Base-by-base conservation (phyloP, 2,113 vertebrate genomes). In the Excalfactoria chinensis region DNA sequence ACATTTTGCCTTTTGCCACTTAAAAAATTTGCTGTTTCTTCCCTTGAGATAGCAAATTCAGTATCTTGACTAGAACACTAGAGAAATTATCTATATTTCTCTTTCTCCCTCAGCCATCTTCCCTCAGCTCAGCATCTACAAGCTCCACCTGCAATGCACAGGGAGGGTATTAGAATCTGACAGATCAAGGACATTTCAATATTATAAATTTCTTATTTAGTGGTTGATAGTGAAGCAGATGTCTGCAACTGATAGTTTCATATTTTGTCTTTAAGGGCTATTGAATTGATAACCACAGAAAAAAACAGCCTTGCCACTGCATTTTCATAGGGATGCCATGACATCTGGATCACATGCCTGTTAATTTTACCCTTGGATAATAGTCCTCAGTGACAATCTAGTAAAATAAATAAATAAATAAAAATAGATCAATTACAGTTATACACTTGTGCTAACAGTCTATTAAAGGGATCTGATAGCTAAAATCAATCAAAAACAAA, bases 191-290 rank as follows among this genome's bases (percentile, higher is more conserved):
- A 53, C 64, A 71, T 37, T 5, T 72, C 84, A n/a, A 34, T 62
- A 53, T 86, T 66, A 68, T 44, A 84, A 58, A 92, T 53, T 66
- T 67, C 56, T 91, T 91, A 89, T 87, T 86, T 86, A 53, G 21
- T 78, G 11, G 8, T 23, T 75, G 28, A 37, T 48, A 55, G 20
- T 35, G 34, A 84, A 88, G 34, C 76, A 90, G 86, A 90, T 78
- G 79, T 7, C 41, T 68, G 48, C 48, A 90, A 44, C 63, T 69
- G 20, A 88, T 48, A 26, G 14, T 37, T 78, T 64, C 46, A 75
- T 86, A 86, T 81, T 90, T 96, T 90, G 18, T 92, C 62, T 94
- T 95, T 93, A 74, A 93, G 40, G 70, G 26, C 41, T 69, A 78
- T 30, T 35, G 13, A 84, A 84, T 10, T 90, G 48, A 86, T 86